phyloP scores from a whole-genome alignment of 2,113 vertebrate genomes.

The Todiramphus saurophagus region DNA sequence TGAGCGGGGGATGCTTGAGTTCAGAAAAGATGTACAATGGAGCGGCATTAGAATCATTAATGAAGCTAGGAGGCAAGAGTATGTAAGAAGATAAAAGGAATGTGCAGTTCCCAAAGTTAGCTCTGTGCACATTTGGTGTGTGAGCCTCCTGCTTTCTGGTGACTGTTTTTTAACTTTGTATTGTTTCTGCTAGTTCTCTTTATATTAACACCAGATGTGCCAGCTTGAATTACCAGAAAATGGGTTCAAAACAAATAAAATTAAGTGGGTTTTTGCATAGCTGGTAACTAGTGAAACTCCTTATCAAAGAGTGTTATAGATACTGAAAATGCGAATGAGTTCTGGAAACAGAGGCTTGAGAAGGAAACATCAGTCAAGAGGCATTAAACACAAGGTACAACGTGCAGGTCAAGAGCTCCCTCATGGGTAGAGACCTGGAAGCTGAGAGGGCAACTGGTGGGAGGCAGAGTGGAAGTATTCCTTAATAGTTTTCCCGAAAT shows the following conservation, averaged over 20 bases:
- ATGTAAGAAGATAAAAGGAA: neutral
- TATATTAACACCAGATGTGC: neutral
- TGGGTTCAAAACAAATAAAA: neutral
- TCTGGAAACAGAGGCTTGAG: neutral
- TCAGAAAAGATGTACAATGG: neutral
- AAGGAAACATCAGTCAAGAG: neutral
- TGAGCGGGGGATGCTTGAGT: neutral
- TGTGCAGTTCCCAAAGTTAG: neutral
- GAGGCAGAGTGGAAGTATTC: neutral
- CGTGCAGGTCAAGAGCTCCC: neutral
- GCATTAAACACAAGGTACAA: neutral
- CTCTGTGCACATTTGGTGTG: neutral
- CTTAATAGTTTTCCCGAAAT: neutral
- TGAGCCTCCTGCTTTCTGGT: neutral
- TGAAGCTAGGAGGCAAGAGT: neutral
- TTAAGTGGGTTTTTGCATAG: fast-evolving
- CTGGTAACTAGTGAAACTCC: neutral
- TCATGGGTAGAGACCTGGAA: neutral
- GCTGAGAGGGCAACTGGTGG: neutral
- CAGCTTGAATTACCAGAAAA: neutral
- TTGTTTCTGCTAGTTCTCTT: neutral
- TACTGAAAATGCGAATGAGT: neutral
- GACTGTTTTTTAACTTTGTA: neutral
- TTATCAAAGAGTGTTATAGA: neutral
- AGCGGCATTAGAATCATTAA: neutral